Conservation (phyloP, 2,888 invertebrate species). For the Cremastinae sp. region DNA sequence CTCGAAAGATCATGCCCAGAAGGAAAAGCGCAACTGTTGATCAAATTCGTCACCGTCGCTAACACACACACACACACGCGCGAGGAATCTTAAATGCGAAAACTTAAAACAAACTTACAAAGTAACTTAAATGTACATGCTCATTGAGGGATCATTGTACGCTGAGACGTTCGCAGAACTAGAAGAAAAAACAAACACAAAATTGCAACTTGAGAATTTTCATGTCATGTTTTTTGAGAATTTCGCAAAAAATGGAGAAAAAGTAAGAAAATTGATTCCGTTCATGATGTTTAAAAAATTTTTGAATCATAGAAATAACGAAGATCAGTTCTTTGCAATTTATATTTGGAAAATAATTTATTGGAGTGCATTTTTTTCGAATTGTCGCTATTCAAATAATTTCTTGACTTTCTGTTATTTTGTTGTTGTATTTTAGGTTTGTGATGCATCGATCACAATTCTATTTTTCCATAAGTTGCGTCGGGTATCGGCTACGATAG, state of each 20-base stretch:
- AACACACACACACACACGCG: slow-evolving; percentile 33
- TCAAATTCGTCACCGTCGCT: no score
- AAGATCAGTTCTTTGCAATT: slow-evolving; percentile 25
- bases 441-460: slow-evolving; percentile 36
- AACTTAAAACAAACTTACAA: slow-evolving; percentile 43
- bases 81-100: slow-evolving; percentile 51
- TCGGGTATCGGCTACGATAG: slow-evolving; percentile 46
- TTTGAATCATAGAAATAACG: no score
- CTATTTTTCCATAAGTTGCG: slow-evolving; percentile 39
- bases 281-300: slow-evolving; percentile 23
- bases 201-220: slow-evolving; percentile 14
- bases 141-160: slow-evolving; percentile 56
- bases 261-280: no score
- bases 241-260: no score
- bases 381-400: no score
- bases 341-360: slow-evolving; percentile 16
- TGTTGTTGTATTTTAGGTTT: slow-evolving; percentile 12
- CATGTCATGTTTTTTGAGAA: slow-evolving; percentile 19
- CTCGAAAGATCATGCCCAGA: slow-evolving; percentile 10
- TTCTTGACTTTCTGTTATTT: slow-evolving; percentile 12
- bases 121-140: slow-evolving; percentile 53
- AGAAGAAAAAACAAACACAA: not conserved
- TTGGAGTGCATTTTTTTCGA: no score
- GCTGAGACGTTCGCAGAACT: slow-evolving; percentile 14
- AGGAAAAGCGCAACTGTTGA: slow-evolving; percentile 41